Evolutionary conservation across 2,888 invertebrate genomes (phyloP), one percentile per base, ranked within the genome.

Genomic region (Adelognathus sp.): DNA sequence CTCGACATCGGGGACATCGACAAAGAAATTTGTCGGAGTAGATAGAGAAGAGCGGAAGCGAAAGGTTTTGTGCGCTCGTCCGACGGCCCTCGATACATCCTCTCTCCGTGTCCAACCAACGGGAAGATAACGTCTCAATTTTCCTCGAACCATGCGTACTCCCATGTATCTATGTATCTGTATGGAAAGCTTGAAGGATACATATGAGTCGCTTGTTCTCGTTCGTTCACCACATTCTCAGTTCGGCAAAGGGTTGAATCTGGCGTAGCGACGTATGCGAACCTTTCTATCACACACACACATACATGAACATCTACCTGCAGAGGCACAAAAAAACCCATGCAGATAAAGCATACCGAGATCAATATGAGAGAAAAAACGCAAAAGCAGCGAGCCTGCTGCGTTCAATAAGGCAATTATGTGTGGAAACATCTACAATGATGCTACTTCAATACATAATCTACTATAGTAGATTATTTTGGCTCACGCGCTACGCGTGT

Each of bases 61-160:
- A 66, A 66, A 52, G 60, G 50, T 67, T 73, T 60, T 64, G 41
- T 77, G 41, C 50, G 44, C 60, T 50, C 58, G 39, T 54, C 39
- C 60, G 39, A 44, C 3, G 46, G 36, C 54, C 24, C 27, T 60
- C 41, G 60, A 72, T 71, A 60, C 39, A 73, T 63, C 24, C 44
- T 56, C 66, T 64, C 50, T 58, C 50, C 27, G 56, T 76, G 76
- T 36, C 50, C 61, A 76, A 64, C 70, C 76, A 70, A 29, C 64
- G 70, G 70, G 70, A 76, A 76, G 76, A 64, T 70, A 70, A 64
- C 63, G 56, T 70, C 63, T 70, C 63, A 36, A 70, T 70, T 70
- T 64, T 64, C 56, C 36, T 69, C 54, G n/a, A 56, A n/a, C n/a
- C n/a, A n/a, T n/a, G n/a, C n/a, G n/a, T n/a, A n/a, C n/a, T n/a